phyloP scores from a whole-genome alignment of 2,797 vertebrate genomes.

The Melanotaenia boesemani region DNA sequence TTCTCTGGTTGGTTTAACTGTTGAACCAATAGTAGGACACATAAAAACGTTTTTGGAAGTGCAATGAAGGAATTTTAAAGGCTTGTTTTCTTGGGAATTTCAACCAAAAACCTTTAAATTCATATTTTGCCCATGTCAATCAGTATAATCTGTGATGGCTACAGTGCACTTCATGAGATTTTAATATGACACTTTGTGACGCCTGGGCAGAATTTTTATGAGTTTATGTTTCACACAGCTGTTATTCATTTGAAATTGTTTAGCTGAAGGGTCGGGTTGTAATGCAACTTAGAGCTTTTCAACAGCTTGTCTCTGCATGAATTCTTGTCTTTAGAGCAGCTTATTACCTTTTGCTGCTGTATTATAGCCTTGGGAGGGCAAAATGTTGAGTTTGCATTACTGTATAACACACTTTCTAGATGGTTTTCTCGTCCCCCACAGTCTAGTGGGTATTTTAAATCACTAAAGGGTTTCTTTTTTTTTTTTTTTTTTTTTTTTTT shows the following conservation, averaged over 20 bases:
- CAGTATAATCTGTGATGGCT: slow-evolving; percentile 48
- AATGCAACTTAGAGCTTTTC: slow-evolving; percentile 66
- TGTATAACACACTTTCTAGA: slow-evolving; percentile 43
- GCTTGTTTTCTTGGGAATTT: slow-evolving; percentile 28
- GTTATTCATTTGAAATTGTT: slow-evolving; percentile 71
- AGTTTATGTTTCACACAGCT: slow-evolving; percentile 65
- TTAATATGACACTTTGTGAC: slow-evolving; percentile 51
- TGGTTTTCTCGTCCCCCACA: slow-evolving; percentile 45
- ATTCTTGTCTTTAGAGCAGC: slow-evolving; percentile 68
- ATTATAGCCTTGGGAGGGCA: slow-evolving; percentile 57
- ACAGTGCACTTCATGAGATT: slow-evolving; percentile 27
- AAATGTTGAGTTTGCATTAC: slow-evolving; percentile 63
- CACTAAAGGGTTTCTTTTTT: slow-evolving; percentile 46
- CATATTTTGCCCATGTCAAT: slow-evolving; percentile 22
- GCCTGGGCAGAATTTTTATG: slow-evolving; percentile 42
- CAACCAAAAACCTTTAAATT: slow-evolving; percentile 49
- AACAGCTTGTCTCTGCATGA: slow-evolving; percentile 74
- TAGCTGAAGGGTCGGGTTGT: slow-evolving; percentile 57
- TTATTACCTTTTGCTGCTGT: slow-evolving; percentile 72
- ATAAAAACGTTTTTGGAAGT: slow-evolving; percentile 31
- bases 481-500: slow-evolving; percentile 35
- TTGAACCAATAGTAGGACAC: slow-evolving; percentile 30
- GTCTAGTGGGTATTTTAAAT: slow-evolving; percentile 60
- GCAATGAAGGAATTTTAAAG: slow-evolving; percentile 25
- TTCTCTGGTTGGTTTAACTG: slow-evolving; percentile 42